Conservation (phyloP, 1,140 invertebrate species). For the Pomacea maculata region DNA sequence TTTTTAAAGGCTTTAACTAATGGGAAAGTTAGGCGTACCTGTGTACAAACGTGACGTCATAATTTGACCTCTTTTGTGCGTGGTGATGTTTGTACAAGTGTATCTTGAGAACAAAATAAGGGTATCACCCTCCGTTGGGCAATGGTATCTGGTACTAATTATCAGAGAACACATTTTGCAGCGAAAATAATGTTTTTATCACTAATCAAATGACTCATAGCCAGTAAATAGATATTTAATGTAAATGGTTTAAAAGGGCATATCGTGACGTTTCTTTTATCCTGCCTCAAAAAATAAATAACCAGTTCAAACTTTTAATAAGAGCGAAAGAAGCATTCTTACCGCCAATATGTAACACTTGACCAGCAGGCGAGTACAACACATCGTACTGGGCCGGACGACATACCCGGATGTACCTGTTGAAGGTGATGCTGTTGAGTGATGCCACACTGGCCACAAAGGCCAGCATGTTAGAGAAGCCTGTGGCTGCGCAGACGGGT, state of each 20-base stretch:
- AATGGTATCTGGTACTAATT: too few species aligned
- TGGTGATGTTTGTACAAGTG: too few species aligned
- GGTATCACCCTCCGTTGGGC: too few species aligned
- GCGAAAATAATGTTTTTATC: background rate
- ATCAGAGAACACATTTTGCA: background rate
- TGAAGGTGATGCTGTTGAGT: slow-evolving; percentile 35
- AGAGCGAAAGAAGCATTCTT: background rate
- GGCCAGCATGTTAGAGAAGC: slow-evolving; percentile 42
- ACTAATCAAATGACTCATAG: background rate
- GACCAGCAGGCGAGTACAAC: background rate
- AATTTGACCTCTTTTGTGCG: too few species aligned
- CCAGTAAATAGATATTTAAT: background rate
- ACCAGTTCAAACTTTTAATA: too few species aligned
- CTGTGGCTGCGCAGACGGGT: slow-evolving; percentile 21
- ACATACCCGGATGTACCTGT: slow-evolving; percentile 21
- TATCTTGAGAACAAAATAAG: too few species aligned
- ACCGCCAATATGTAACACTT: background rate
- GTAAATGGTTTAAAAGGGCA: background rate
- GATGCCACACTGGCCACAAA: slow-evolving; percentile 41
- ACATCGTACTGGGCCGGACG: background rate
- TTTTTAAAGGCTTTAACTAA: too few species aligned
- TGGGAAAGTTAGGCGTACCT: too few species aligned
- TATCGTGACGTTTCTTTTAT: background rate
- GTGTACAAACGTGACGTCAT: too few species aligned
- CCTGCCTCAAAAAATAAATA: too few species aligned